A percentile compares a stretch with the other conserved stretches of the same genome.
These are phyloP conservation scores for Jacana jacana DNA, from an alignment of 2,113 vertebrate genomes.

Conservation along the genomic window DNA sequence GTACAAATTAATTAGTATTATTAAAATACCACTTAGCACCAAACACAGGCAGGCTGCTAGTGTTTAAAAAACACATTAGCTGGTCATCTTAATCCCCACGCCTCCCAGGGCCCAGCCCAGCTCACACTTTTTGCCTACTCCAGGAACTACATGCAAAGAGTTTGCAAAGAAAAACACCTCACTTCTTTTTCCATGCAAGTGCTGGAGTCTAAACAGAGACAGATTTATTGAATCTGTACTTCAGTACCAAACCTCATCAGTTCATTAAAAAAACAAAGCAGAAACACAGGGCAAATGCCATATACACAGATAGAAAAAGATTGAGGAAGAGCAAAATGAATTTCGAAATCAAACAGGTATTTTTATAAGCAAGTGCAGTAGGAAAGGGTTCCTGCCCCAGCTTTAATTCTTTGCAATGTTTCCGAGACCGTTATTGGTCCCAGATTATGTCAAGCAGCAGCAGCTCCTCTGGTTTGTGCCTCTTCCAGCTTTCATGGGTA, in stretches of 20 bases:
- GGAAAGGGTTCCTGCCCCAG: background rate
- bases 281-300: background rate
- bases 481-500: background rate
- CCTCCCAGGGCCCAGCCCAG: background rate
- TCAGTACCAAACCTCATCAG: background rate
- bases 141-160: background rate
- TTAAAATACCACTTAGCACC: slow-evolving; percentile 38
- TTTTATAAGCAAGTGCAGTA: background rate
- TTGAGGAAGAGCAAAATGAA: background rate
- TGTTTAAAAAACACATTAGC: slow-evolving; percentile 3
- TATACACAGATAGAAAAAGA: background rate
- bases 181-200: background rate
- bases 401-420: background rate
- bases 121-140: background rate
- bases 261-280: background rate
- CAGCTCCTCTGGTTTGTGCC: background rate
- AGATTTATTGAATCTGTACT: background rate
- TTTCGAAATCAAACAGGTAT: background rate
- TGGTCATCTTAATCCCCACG: background rate
- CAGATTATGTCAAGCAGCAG: background rate
- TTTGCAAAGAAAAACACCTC: no score
- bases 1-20: slow-evolving; percentile 32
- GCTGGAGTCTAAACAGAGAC: background rate
- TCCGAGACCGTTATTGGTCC: background rate
- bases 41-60: background rate